A percentile compares a stretch with the other conserved stretches of the same genome.
These are phyloP conservation scores for Miniopterus natalensis DNA, from an alignment of 2,113 vertebrate genomes.

Conservation along the genomic window DNA sequence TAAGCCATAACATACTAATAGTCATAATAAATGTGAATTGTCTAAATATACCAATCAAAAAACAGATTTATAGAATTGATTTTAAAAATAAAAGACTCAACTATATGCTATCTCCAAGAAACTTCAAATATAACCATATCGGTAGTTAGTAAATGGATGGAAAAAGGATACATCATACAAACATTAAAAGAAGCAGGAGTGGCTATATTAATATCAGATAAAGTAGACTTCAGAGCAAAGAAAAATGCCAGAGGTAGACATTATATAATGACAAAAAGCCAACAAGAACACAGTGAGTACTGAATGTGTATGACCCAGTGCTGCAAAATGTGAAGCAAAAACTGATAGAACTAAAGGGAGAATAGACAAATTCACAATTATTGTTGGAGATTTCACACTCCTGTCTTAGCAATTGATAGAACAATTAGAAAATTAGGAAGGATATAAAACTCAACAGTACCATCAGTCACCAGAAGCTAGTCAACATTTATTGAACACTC, in stretches of 20 bases:
- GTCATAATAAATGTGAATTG: neutral
- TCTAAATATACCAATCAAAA: neutral
- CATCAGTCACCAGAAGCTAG: neutral
- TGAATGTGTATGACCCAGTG: neutral
- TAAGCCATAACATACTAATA: neutral
- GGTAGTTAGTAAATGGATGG: neutral
- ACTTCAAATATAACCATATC: neutral
- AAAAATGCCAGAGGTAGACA: neutral
- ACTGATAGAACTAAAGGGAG: neutral
- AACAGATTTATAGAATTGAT: neutral
- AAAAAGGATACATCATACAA: neutral
- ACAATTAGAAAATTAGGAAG: neutral
- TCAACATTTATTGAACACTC: neutral
- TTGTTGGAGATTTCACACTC: neutral
- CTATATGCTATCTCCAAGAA: neutral
- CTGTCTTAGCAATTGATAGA: neutral
- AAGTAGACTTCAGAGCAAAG: constrained; percentile 24
- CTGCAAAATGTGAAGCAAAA: neutral
- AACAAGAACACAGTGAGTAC: neutral
- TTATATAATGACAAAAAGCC: neutral
- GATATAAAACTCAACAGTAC: neutral
- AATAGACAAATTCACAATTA: neutral
- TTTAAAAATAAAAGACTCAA: neutral
- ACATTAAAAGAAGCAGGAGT: neutral
- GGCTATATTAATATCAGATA: neutral